phyloP scores from a whole-genome alignment of 2,113 vertebrate genomes.

The Serinus canaria region DNA sequence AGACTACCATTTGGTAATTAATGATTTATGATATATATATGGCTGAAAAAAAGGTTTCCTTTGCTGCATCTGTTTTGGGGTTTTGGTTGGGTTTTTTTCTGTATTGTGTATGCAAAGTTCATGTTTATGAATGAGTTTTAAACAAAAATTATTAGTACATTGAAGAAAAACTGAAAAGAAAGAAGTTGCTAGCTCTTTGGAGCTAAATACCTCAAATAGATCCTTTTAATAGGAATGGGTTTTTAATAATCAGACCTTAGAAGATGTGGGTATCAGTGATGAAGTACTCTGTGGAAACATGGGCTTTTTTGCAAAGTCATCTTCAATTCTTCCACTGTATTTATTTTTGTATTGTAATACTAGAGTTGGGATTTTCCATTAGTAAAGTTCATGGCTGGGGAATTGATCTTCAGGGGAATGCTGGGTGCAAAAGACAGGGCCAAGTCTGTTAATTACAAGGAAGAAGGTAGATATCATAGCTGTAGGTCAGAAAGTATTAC shows the following conservation, averaged over 20 bases:
- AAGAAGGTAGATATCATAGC: neutral
- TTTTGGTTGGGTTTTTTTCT: neutral
- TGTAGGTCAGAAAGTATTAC: neutral
- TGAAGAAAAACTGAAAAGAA: neutral
- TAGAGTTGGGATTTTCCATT: neutral
- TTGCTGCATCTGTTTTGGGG: accelerated
- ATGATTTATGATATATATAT: neutral
- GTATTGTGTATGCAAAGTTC: neutral
- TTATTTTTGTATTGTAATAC: neutral
- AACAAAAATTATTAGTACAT: neutral
- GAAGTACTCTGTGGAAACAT: neutral
- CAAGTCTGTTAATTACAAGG: neutral
- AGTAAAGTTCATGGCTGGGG: neutral
- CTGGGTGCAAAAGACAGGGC: neutral
- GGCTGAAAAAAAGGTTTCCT: neutral
- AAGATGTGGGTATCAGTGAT: neutral
- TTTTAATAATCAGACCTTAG: neutral
- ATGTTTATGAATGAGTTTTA: neutral
- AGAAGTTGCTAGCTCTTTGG: neutral
- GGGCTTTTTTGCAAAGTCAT: neutral
- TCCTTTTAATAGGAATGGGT: neutral
- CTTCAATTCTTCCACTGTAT: neutral
- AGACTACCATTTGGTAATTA: neutral
- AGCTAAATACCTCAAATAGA: neutral
- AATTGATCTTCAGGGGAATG: neutral